Evolutionary conservation across 1,140 invertebrate species (phyloP).

Genomic region (Drosophila pandora): DNA sequence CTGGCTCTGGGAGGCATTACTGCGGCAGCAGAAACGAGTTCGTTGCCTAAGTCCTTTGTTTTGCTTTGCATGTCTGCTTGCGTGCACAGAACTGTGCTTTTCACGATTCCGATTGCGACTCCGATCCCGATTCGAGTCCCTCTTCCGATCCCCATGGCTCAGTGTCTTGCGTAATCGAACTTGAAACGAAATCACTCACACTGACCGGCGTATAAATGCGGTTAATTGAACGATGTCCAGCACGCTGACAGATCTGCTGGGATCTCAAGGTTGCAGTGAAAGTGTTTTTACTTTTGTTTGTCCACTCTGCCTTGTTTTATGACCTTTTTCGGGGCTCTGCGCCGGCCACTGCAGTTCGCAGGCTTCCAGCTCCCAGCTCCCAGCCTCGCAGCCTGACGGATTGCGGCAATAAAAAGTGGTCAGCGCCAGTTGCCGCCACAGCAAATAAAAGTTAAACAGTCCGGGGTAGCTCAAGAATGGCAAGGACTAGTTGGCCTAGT

Average conservation of each 20-base stretch:
- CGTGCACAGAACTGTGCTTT: slow-evolving; percentile 56
- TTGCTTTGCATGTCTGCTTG: slow-evolving; percentile 15
- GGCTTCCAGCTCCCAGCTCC: slow-evolving; percentile 52
- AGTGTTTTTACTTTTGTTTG: slow-evolving; percentile 80
- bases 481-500: too few species aligned
- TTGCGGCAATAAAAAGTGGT: slow-evolving; percentile 70
- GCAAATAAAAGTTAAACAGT: slow-evolving; percentile 37
- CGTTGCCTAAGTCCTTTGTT: slow-evolving; percentile 69
- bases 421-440: slow-evolving; percentile 41
- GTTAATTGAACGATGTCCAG: slow-evolving; percentile 61
- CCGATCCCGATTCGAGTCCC: too few species aligned
- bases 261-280: slow-evolving; percentile 79
- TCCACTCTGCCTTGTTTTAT: slow-evolving; percentile 44
- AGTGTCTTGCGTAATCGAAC: slow-evolving; percentile 63
- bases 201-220: slow-evolving; percentile 54
- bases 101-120: too few species aligned
- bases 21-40: slow-evolving; percentile 54
- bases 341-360: slow-evolving; percentile 54
- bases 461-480: not conserved
- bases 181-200: slow-evolving; percentile 60
- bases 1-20: not conserved
- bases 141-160: not conserved
- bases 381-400: slow-evolving; percentile 60
- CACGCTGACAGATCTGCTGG: slow-evolving; percentile 25
- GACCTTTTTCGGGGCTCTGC: slow-evolving; percentile 36